Evolutionary conservation across 2,888 invertebrate species (phyloP).

Genomic region (Melanophora roralis): DNA sequence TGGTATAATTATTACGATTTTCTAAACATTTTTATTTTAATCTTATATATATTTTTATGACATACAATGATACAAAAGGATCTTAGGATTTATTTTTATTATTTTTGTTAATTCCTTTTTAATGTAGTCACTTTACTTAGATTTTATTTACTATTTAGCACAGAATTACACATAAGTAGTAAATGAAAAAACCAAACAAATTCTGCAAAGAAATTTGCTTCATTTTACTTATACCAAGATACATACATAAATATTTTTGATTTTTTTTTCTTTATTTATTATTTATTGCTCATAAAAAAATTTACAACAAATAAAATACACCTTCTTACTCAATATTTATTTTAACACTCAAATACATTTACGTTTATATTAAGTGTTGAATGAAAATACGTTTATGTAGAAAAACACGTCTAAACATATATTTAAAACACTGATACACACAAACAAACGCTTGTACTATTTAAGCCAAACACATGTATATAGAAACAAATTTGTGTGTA

Average conservation of each 20-base stretch:
- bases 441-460: conserved; percentile 17
- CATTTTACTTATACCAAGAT: not conserved
- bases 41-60: no score
- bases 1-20: not conserved
- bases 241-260: not conserved
- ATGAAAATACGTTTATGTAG: not conserved
- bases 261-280: conserved; percentile 21
- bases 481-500: conserved; percentile 1
- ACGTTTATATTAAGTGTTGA: not conserved
- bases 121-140: not conserved
- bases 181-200: not conserved
- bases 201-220: not conserved
- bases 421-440: not conserved
- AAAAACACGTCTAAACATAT: conserved; percentile 10
- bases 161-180: not conserved
- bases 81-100: not conserved
- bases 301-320: conserved; percentile 23
- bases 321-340: conserved; percentile 8
- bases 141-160: conserved; percentile 9
- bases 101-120: not conserved
- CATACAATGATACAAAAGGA: no score
- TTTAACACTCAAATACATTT: conserved; percentile 3
- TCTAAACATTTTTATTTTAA: not conserved
- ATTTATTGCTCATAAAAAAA: conserved; percentile 38
- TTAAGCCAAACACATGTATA: not conserved